phyloP scores from a whole-genome alignment of 37 sponge, comb jelly and placozoan species.

The Halisarca cf. caerulea region DNA sequence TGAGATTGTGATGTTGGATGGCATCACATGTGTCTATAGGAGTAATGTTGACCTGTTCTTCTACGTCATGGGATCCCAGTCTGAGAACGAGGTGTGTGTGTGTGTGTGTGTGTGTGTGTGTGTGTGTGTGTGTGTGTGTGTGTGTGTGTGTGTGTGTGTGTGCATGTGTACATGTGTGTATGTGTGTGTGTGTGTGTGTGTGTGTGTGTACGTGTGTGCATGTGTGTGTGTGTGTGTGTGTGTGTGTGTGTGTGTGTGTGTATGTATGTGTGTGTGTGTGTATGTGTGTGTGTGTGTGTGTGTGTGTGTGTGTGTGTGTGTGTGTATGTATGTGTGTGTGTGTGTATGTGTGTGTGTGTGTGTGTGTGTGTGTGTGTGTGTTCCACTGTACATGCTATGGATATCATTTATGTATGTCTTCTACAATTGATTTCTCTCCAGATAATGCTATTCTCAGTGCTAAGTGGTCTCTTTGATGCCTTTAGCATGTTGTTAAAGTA shows the following conservation, averaged over 20 bases:
- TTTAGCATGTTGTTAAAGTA: constrained; percentile 73
- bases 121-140: constrained; percentile 30
- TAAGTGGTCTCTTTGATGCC: constrained; percentile 84
- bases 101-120: background rate
- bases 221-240: background rate
- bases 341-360: background rate
- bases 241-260: background rate
- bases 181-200: constrained; percentile 18
- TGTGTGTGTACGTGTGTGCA: background rate
- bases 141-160: background rate
- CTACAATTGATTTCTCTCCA: background rate
- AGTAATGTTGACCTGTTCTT: constrained; percentile 92
- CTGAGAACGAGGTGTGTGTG: constrained; percentile 84
- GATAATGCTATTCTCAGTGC: constrained; percentile 80
- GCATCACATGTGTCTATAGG: constrained; percentile 79
- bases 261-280: constrained; percentile 25
- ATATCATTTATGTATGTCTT: background rate
- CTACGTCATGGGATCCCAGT: constrained; percentile 82
- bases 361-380: background rate
- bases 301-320: constrained; percentile 23
- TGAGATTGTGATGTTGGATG: constrained; percentile 91
- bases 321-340: constrained; percentile 10
- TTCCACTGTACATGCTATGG: background rate
- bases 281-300: background rate
- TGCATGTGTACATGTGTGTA: background rate